phyloP scores from a whole-genome alignment of 1,140 invertebrate species.

The Conus ventricosus region DNA sequence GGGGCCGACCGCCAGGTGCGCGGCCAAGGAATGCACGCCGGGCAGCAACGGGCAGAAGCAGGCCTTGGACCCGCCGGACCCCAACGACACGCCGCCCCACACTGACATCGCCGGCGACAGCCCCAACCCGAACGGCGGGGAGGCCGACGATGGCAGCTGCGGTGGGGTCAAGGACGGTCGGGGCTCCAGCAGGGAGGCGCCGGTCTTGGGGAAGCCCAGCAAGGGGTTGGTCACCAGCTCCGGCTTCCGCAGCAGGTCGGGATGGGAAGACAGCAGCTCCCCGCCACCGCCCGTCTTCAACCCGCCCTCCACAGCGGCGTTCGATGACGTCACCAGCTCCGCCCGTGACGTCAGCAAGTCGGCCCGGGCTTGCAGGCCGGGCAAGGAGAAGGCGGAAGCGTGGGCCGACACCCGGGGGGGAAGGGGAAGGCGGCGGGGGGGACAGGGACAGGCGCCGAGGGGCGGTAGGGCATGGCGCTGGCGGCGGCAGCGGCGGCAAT shows the following conservation, averaged over 20 bases:
- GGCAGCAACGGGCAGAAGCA: slow-evolving; percentile 24
- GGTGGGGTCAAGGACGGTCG: background rate
- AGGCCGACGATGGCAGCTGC: background rate
- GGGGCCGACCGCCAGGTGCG: background rate
- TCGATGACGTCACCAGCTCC: slow-evolving; percentile 18
- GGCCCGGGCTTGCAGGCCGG: slow-evolving; percentile 17
- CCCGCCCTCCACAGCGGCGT: background rate
- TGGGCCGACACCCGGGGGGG: background rate
- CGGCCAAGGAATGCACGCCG: slow-evolving; percentile 14
- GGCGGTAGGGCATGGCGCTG: slow-evolving; percentile 73
- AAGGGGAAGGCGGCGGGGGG: slow-evolving; percentile 43
- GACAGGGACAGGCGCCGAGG: slow-evolving; percentile 49
- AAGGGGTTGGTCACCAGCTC: background rate
- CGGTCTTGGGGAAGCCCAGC: background rate
- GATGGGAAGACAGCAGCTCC: slow-evolving; percentile 16
- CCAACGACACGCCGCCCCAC: background rate
- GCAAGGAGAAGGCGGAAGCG: slow-evolving; percentile 5
- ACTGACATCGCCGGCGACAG: background rate
- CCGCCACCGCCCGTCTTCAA: background rate
- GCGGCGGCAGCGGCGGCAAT: slow-evolving; percentile 89
- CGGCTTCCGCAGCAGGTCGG: slow-evolving; percentile 8
- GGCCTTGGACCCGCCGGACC: background rate
- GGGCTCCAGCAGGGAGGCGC: slow-evolving; percentile 12
- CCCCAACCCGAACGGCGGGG: background rate
- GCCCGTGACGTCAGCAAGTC: slow-evolving; percentile 26